A percentile compares a stretch with the other conserved stretches of the same genome.
phyloP scores from a whole-genome alignment of 2,888 invertebrate genomes.

The Drosophila anomalata region DNA sequence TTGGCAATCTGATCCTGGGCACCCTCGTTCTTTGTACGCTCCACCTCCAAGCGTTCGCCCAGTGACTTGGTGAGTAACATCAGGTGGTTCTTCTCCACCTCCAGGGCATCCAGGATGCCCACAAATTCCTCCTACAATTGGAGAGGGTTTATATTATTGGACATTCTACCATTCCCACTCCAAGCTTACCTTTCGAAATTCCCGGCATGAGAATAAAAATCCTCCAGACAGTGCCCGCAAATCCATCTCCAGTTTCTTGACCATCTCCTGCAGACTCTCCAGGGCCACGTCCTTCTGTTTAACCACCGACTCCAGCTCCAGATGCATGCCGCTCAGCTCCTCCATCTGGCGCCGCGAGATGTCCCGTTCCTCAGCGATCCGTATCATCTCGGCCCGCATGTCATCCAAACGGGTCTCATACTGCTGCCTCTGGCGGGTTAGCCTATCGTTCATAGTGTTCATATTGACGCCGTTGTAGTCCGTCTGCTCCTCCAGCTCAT shows the following conservation, averaged over 20 bases:
- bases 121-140: constrained; percentile 79
- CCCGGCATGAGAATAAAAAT: constrained; percentile 82
- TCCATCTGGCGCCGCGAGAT: constrained; percentile 64
- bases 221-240: constrained; percentile 81
- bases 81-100: constrained; percentile 80
- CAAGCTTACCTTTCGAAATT: constrained; percentile 79
- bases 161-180: background rate
- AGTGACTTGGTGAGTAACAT: constrained; percentile 68
- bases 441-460: constrained; percentile 85
- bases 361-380: constrained; percentile 61
- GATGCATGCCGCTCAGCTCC: constrained; percentile 71
- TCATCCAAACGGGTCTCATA: constrained; percentile 78
- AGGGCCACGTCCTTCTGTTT: constrained; percentile 66
- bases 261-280: constrained; percentile 60
- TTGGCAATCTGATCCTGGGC: constrained; percentile 74
- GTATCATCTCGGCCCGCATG: constrained; percentile 62
- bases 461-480: constrained; percentile 87
- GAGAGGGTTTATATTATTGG: background rate
- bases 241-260: constrained; percentile 78
- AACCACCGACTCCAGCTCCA: constrained; percentile 68
- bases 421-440: constrained; percentile 74
- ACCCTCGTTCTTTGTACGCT: constrained; percentile 67
- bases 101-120: constrained; percentile 80
- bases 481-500: constrained; percentile 87
- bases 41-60: constrained; percentile 71